These are phyloP conservation scores for Streptopelia turtur DNA, from an alignment of 2,797 vertebrate species.

Conservation along the genomic window DNA sequence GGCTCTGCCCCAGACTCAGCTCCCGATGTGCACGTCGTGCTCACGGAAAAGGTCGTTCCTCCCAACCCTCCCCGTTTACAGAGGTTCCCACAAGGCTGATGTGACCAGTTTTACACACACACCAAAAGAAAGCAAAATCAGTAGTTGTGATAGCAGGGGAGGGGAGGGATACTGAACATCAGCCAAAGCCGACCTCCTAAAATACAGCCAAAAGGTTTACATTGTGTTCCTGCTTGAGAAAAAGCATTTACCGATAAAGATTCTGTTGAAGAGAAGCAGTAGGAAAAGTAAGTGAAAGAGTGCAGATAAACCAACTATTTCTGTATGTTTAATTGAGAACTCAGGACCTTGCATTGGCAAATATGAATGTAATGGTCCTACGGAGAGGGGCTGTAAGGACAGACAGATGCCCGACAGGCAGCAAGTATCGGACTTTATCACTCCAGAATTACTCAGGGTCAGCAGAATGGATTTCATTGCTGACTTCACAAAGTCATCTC, in stretches of 20 bases:
- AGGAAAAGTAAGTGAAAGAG: not conserved
- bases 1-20: too few species aligned
- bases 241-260: not conserved
- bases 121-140: not conserved
- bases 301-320: not conserved
- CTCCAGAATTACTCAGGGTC: not conserved
- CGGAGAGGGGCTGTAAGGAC: not conserved
- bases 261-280: not conserved
- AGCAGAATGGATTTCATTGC: not conserved
- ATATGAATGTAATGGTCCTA: not conserved
- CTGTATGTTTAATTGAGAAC: not conserved
- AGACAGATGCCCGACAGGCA: not conserved
- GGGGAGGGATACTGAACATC: not conserved
- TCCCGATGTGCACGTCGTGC: not conserved
- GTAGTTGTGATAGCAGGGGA: too few species aligned
- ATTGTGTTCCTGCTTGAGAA: not conserved
- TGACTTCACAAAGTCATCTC: not conserved
- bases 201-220: not conserved
- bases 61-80: not conserved
- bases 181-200: not conserved
- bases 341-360: not conserved
- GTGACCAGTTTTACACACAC: fast-evolving
- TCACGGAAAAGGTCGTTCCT: not conserved
- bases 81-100: not conserved
- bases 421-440: fast-evolving